A percentile compares a stretch with the other conserved stretches of the same genome.
Evolutionary conservation across 2,113 vertebrate species (phyloP).

Genomic region (Apistogramma diplotaenia): DNA sequence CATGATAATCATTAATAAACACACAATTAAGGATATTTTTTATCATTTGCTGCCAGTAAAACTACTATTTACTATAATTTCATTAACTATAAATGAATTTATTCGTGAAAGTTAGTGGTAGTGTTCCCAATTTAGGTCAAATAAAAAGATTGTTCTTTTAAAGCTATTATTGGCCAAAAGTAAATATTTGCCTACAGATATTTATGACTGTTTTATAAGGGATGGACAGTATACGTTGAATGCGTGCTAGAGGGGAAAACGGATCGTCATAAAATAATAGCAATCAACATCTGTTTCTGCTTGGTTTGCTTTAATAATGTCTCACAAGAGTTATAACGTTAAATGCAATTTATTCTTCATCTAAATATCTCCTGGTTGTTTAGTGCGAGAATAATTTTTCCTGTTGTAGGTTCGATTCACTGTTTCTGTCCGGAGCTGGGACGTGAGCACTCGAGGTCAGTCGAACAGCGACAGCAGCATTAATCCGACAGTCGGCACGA

Average conservation of each 20-base stretch:
- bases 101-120: neutral
- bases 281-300: neutral
- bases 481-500: slow-evolving; percentile 60
- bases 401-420: neutral
- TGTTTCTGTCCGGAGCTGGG: slow-evolving; percentile 5
- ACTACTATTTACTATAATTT: neutral
- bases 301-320: neutral
- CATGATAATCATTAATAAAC: neutral
- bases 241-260: too few species aligned
- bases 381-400: neutral
- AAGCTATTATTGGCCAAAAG: neutral
- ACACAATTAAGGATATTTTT: neutral
- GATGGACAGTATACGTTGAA: neutral
- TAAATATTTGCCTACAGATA: neutral
- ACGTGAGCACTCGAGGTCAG: slow-evolving; percentile 28
- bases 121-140: neutral
- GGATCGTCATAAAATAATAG: neutral
- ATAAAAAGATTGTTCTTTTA: neutral
- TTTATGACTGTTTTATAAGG: neutral
- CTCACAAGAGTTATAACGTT: neutral
- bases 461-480: slow-evolving; percentile 21
- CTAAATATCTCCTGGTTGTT: neutral
- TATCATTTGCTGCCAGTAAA: neutral
- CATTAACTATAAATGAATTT: neutral
- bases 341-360: neutral